phyloP scores from a whole-genome alignment of 2,888 invertebrate genomes.

The Sceliomorpha sp. region DNA sequence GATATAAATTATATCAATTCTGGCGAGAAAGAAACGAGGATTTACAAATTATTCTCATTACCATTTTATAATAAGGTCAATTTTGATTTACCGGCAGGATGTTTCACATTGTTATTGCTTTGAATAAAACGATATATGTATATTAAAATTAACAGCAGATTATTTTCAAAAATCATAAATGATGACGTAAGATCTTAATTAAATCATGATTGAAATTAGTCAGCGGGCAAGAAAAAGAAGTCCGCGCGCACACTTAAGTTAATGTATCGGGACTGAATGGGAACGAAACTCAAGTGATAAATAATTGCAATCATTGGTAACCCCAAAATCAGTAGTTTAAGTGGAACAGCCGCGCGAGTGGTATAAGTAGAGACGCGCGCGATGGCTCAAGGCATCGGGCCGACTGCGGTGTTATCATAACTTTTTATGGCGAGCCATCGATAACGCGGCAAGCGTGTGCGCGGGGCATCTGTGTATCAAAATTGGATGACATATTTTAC shows the following conservation, averaged over 20 bases:
- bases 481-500: conserved; percentile 8
- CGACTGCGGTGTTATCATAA: conserved; percentile 20
- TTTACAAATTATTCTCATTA: too few relatives aligned
- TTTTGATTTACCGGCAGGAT: too few relatives aligned
- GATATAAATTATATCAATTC: too few relatives aligned
- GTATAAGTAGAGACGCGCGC: conserved; percentile 6
- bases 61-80: too few relatives aligned
- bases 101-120: conserved; percentile 6
- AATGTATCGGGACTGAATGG: neutral
- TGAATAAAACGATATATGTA: neutral
- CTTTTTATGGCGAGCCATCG: conserved; percentile 24
- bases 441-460: conserved; percentile 19
- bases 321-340: conserved; percentile 38
- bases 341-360: conserved; percentile 27
- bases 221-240: neutral
- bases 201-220: conserved; percentile 44
- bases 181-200: conserved; percentile 33
- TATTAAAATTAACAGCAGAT: neutral
- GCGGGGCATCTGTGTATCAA: conserved; percentile 5
- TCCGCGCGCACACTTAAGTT: neutral
- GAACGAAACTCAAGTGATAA: conserved; percentile 17
- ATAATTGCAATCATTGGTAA: conserved; percentile 14
- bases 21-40: too few relatives aligned
- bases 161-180: neutral
- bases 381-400: conserved; percentile 15